Conservation (phyloP, 35 echinoderm and acorn worm genomes). For the Apostichopus californicus region DNA sequence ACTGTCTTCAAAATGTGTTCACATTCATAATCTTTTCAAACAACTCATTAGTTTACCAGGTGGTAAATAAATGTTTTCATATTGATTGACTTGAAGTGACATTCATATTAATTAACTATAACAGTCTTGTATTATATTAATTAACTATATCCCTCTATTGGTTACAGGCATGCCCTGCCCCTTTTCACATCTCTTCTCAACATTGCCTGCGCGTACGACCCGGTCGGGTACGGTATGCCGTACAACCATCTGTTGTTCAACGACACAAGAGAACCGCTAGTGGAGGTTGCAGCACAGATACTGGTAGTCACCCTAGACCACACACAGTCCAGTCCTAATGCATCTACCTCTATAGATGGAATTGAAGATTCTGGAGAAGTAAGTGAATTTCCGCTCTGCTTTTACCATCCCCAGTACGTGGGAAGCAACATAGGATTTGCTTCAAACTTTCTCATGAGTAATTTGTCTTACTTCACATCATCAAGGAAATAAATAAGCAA, state of each 20-base stretch:
- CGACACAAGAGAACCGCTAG: constrained; percentile 87
- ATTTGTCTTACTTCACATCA: too few species aligned
- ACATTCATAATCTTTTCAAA: too few species aligned
- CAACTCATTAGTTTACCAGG: too few species aligned
- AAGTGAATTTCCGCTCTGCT: not conserved
- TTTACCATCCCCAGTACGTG: too few species aligned
- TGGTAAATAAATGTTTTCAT: too few species aligned
- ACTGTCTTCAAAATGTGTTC: too few species aligned
- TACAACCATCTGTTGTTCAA: constrained; percentile 95
- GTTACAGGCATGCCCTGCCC: constrained; percentile 89
- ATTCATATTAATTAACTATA: too few species aligned
- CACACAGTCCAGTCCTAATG: constrained; percentile 52
- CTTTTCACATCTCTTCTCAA: constrained; percentile 96
- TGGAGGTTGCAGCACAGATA: constrained; percentile 95
- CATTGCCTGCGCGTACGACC: constrained; percentile 91
- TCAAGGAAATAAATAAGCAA: too few species aligned
- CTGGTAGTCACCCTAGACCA: constrained; percentile 95
- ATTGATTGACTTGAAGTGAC: too few species aligned
- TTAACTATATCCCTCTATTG: not conserved
- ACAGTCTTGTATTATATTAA: too few species aligned
- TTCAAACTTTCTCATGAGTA: too few species aligned
- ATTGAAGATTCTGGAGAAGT: constrained; percentile 52
- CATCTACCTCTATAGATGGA: constrained; percentile 41
- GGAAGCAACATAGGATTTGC: too few species aligned
- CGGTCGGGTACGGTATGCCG: constrained; percentile 87